Base-by-base conservation (phyloP, 92 coral and sea anemone species). In the Bergia sp. region DNA sequence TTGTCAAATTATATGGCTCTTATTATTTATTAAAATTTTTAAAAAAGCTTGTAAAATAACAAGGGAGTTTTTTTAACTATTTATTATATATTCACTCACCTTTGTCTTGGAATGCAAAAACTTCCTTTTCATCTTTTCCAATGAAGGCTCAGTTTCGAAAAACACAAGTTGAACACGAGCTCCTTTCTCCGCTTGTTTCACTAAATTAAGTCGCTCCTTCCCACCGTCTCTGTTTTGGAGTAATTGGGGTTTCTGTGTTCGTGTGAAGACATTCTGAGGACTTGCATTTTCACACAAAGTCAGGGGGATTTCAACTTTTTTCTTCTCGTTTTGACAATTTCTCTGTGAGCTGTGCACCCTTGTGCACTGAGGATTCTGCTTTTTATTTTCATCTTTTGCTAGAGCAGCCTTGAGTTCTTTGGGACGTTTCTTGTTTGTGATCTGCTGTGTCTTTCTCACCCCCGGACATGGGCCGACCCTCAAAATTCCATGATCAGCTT, bases 401-500 rank as follows among this genome's bases (percentile, higher is more conserved):
- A 53, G 64, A 13, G 66, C 53, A 11, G 87, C 45, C 49, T 73
- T 91, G 20, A 12, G 23, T 37, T 64, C 37, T 64, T 86, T 89
- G 53, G 86, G 40, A 11, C 55, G 85, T 3, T 85, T 81, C 47
- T 43, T 44, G 21, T 37, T 64, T 10, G 49, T 36, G 20, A 40
- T 44, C 21, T 66, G 81, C 7, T n/a, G 67, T 29, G 21, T 8
- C 18, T 88, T 73, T 77, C 49, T 72, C 41, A 67, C 45, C 42
- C 77, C 86, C 0, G 95, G 93, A 57, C 94, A 94, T 16, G 96
- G 95, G 0, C 94, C 94, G 38, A 95, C 98, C 91, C 90, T 92
- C 89, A 93, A 82, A 58, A 89, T 87, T 13, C 94, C 94, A 41
- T 80, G 79, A n/a, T 86, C 88, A 4, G 42, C 49, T 18, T 67